These are phyloP conservation scores for Cerceris ruficornis DNA, from an alignment of 2,888 invertebrate genomes.

Conservation along the genomic window DNA sequence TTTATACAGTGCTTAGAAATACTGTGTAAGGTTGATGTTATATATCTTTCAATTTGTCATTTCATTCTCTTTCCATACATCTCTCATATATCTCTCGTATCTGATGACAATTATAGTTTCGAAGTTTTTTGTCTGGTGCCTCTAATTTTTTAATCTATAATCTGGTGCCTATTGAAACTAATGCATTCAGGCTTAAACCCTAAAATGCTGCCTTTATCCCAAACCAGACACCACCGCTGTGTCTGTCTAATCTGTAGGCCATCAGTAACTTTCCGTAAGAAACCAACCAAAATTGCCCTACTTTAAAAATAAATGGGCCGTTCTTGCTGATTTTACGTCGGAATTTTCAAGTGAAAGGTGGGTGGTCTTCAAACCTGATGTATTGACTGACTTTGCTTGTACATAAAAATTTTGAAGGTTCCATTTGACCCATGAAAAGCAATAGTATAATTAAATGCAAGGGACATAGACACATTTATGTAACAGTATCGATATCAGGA, in stretches of 20 bases:
- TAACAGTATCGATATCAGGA: neutral
- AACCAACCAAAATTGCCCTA: constrained; percentile 69
- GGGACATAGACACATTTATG: neutral
- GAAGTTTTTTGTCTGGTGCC: constrained; percentile 58
- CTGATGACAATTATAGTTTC: constrained; percentile 18
- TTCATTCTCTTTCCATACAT: neutral
- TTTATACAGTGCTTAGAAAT: neutral
- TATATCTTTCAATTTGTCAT: too few species aligned
- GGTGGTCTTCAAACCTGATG: constrained; percentile 70
- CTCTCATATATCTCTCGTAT: neutral
- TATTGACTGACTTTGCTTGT: constrained; percentile 55
- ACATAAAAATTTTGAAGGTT: constrained; percentile 32
- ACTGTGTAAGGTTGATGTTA: too few species aligned
- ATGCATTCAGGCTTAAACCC: constrained; percentile 78
- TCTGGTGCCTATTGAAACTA: constrained; percentile 69
- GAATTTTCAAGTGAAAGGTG: constrained; percentile 74
- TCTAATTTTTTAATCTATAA: constrained; percentile 52
- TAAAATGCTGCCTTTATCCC: constrained; percentile 80
- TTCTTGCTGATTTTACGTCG: constrained; percentile 73
- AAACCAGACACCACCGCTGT: constrained; percentile 77
- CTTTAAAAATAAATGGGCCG: constrained; percentile 70
- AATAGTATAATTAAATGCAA: neutral
- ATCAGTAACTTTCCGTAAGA: constrained; percentile 71
- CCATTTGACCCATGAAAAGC: neutral
- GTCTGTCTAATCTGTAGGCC: constrained; percentile 79